A percentile compares a stretch with the other conserved stretches of the same genome.
Conservation (phyloP, 2,113 vertebrate genomes). For the Odobenus rosmarus region DNA sequence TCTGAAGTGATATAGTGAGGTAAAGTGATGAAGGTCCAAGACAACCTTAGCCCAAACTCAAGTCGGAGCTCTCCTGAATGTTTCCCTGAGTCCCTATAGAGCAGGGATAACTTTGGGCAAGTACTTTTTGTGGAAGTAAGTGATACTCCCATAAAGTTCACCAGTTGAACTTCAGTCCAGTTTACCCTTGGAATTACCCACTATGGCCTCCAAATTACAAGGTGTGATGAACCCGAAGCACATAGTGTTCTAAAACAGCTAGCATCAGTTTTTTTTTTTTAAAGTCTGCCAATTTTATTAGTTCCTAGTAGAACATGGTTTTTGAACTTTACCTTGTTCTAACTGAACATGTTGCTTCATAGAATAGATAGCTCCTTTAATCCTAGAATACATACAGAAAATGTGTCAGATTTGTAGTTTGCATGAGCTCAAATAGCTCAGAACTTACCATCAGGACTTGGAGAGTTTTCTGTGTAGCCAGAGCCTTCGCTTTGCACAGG, state of each 20-base stretch:
- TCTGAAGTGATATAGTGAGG: not conserved
- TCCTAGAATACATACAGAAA: not conserved
- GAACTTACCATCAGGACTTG: slow-evolving; percentile 83
- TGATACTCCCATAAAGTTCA: not conserved
- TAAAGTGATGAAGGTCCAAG: not conserved
- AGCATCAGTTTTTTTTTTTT: not conserved
- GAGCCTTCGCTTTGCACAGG: slow-evolving; percentile 72
- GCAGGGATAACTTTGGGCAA: not conserved
- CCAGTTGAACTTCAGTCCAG: not conserved
- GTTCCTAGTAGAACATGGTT: slow-evolving; percentile 29
- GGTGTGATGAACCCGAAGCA: not conserved
- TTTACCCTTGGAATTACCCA: not conserved
- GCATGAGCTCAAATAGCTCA: not conserved
- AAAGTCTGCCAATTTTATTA: slow-evolving; percentile 27
- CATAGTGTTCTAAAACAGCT: not conserved
- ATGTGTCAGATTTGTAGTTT: not conserved
- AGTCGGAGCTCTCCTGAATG: not conserved
- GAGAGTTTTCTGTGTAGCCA: slow-evolving; percentile 66
- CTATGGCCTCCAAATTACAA: not conserved
- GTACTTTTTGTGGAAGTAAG: not conserved
- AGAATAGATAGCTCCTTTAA: not conserved
- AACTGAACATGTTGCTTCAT: not conserved
- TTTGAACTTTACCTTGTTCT: slow-evolving; percentile 63
- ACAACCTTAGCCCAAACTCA: not conserved
- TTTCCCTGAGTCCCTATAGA: not conserved